These are phyloP conservation scores for Octopus sinensis DNA, from an alignment of 1,140 invertebrate genomes.

Conservation along the genomic window DNA sequence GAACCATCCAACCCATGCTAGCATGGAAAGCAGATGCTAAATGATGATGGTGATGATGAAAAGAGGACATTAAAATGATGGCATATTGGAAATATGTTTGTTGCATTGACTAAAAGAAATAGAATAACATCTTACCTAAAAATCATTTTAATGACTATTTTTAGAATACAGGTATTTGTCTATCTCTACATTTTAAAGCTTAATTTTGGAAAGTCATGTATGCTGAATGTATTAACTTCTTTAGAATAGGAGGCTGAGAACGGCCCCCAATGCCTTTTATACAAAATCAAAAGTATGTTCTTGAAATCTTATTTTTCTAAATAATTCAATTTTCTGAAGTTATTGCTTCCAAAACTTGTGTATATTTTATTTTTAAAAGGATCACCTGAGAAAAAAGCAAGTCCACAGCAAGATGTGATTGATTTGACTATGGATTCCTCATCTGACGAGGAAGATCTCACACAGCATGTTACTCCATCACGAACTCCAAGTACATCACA, in stretches of 20 bases:
- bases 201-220: background rate
- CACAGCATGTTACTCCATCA: background rate
- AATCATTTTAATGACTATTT: too few relatives aligned
- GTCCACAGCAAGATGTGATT: slow-evolving; percentile 24
- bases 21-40: too few relatives aligned
- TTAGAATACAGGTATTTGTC: too few relatives aligned
- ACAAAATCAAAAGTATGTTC: background rate
- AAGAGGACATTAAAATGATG: background rate
- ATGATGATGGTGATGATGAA: too few relatives aligned
- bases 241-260: background rate
- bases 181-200: background rate
- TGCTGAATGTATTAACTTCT: background rate
- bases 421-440: slow-evolving; percentile 29
- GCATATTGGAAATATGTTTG: background rate
- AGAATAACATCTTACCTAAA: too few relatives aligned
- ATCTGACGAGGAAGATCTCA: slow-evolving; percentile 20
- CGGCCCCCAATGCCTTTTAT: background rate
- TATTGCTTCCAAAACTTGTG: background rate
- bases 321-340: background rate
- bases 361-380: slow-evolving; percentile 27
- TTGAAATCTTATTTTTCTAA: background rate
- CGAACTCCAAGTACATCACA: background rate
- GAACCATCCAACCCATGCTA: too few relatives aligned
- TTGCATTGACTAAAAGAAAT: too few relatives aligned
- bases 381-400: slow-evolving; percentile 30